Conservation (phyloP, 1,140 invertebrate genomes). For the Colletes latitarsis region DNA sequence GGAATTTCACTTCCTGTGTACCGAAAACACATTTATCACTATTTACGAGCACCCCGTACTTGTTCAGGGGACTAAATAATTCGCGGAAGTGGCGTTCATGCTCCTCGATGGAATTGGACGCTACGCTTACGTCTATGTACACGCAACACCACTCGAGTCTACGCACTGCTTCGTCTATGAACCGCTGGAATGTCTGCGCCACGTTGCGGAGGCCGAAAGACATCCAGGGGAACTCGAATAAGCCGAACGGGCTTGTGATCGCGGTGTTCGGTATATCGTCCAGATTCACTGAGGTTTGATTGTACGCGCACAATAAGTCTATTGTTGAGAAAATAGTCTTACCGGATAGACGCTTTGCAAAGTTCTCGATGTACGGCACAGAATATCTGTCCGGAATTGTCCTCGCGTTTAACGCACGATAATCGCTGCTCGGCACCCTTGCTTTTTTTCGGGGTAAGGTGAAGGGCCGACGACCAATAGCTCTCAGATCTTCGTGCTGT, state of each 20-base stretch:
- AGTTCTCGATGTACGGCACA: slow-evolving; percentile 65
- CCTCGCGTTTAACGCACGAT: slow-evolving; percentile 53
- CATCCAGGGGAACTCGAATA: no score
- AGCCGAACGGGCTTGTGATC: neutral
- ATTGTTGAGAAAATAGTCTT: neutral
- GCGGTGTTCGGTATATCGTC: neutral
- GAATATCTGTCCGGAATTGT: slow-evolving; percentile 76
- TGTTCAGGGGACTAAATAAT: neutral
- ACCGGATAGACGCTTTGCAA: neutral
- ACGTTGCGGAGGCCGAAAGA: no score
- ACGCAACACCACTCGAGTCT: no score
- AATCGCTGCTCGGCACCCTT: slow-evolving; percentile 57
- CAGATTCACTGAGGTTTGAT: neutral
- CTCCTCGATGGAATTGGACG: neutral
- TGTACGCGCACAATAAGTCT: neutral
- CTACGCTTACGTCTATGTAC: neutral
- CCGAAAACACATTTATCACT: neutral
- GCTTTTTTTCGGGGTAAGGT: no score
- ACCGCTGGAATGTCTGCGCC: no score
- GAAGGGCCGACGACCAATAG: no score
- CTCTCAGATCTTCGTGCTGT: neutral
- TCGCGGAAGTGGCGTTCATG: slow-evolving; percentile 1
- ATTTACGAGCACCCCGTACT: no score
- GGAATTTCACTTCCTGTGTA: neutral
- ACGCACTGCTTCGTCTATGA: no score